phyloP scores from a whole-genome alignment of 2,888 invertebrate genomes.

The Ornithoptera priamus region DNA sequence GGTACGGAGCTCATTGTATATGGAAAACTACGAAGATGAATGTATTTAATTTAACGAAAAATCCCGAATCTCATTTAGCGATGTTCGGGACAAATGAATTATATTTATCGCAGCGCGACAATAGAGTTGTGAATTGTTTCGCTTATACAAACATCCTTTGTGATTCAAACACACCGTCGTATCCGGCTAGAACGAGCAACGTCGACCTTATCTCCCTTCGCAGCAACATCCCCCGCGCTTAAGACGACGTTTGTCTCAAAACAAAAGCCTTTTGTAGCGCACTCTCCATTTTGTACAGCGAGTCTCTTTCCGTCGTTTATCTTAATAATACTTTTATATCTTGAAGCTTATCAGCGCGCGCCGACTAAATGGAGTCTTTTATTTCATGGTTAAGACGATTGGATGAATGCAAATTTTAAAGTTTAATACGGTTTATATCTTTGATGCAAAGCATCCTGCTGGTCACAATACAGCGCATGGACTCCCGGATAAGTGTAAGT shows the following conservation, averaged over 20 bases:
- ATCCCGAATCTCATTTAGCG: background rate
- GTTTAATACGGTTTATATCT: too few relatives aligned
- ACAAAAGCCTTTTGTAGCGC: constrained; percentile 26
- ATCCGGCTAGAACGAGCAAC: constrained; percentile 21
- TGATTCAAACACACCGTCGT: constrained; percentile 29
- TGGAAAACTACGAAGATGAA: background rate
- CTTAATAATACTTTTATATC: constrained; percentile 27
- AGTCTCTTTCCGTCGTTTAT: constrained; percentile 27
- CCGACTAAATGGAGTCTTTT: constrained; percentile 14
- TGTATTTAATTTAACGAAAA: background rate
- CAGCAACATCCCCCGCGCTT: constrained; percentile 27
- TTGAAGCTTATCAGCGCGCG: constrained; percentile 17
- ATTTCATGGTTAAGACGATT: constrained; percentile 1
- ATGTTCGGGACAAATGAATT: constrained; percentile 12
- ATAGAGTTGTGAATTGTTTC: constrained; percentile 24
- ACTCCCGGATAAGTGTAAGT: too few relatives aligned
- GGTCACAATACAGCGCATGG: too few relatives aligned
- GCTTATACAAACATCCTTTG: constrained; percentile 27
- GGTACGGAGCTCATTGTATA: too few relatives aligned
- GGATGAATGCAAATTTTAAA: background rate
- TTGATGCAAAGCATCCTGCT: too few relatives aligned
- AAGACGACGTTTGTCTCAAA: constrained; percentile 30
- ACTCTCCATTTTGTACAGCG: constrained; percentile 21
- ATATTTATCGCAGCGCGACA: constrained; percentile 5
- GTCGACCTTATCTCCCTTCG: constrained; percentile 27